These are phyloP conservation scores for Phaetusa simplex DNA, from an alignment of 2,113 vertebrate genomes.

Conservation along the genomic window DNA sequence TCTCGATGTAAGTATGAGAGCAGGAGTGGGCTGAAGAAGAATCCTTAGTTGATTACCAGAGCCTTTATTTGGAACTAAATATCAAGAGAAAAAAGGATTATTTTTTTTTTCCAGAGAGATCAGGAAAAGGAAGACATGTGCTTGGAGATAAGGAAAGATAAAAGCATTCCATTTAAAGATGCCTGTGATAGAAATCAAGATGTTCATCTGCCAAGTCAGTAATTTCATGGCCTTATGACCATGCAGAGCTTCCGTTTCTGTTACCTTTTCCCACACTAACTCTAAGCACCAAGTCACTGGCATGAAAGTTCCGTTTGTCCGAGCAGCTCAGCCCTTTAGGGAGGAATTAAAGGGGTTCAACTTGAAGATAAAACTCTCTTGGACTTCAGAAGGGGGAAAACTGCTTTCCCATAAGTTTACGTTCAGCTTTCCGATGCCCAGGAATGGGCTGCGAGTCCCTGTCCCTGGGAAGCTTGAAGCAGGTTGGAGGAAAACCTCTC, in stretches of 20 bases:
- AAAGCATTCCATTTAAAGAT: slow-evolving; percentile 46
- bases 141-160: slow-evolving; percentile 54
- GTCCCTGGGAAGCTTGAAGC: neutral
- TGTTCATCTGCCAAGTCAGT: slow-evolving; percentile 51
- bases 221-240: neutral
- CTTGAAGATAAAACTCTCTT: neutral
- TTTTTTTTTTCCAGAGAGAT: neutral
- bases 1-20: neutral
- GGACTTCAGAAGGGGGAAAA: neutral
- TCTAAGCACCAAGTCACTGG: neutral
- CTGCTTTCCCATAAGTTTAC: neutral
- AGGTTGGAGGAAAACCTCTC: neutral
- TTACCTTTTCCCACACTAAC: slow-evolving; percentile 47
- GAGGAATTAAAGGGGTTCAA: neutral
- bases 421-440: neutral
- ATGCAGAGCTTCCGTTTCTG: neutral
- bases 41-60: neutral
- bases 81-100: neutral
- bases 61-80: neutral
- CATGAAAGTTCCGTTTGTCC: neutral
- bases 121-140: slow-evolving; percentile 67
- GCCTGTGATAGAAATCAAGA: slow-evolving; percentile 13
- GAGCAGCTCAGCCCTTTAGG: neutral
- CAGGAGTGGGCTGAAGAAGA: neutral
- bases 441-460: neutral